phyloP scores from a whole-genome alignment of 2,888 invertebrate genomes.

The Eulithis prunata region DNA sequence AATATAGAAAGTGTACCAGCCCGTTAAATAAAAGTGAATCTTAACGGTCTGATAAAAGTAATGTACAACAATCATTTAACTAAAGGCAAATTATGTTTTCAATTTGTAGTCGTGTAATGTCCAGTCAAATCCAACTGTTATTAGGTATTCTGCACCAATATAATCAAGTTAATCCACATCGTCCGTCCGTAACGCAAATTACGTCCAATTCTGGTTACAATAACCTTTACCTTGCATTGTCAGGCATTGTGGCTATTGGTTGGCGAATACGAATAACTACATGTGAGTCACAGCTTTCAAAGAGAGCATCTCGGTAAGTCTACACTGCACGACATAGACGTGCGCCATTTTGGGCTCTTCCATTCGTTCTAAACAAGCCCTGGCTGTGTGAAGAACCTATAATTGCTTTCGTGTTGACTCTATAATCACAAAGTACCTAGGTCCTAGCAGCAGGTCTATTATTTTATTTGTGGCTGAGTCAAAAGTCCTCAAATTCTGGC shows the following conservation, averaged over 20 bases:
- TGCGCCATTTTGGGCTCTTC: not conserved
- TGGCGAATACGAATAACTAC: slow-evolving; percentile 21
- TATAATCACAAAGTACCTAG: too few relatives aligned
- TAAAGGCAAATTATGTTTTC: slow-evolving; percentile 39
- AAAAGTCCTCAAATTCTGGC: too few relatives aligned
- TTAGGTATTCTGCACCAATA: slow-evolving; percentile 35
- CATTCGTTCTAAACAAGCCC: not conserved
- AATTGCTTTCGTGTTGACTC: too few relatives aligned
- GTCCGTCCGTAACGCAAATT: slow-evolving; percentile 59
- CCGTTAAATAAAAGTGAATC: slow-evolving; percentile 10
- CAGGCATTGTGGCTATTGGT: slow-evolving; percentile 49
- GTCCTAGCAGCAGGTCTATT: not conserved
- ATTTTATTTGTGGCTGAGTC: too few relatives aligned
- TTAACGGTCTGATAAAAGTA: slow-evolving; percentile 14
- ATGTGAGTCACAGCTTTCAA: slow-evolving; percentile 19
- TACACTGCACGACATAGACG: not conserved
- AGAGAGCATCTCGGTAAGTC: slow-evolving; percentile 18
- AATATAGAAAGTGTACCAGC: slow-evolving; percentile 26
- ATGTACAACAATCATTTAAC: slow-evolving; percentile 12
- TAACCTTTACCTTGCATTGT: slow-evolving; percentile 80
- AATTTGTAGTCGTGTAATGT: slow-evolving; percentile 38
- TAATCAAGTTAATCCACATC: slow-evolving; percentile 56
- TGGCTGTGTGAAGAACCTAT: not conserved
- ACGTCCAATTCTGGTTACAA: slow-evolving; percentile 67
- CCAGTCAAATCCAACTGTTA: slow-evolving; percentile 34